A percentile compares a stretch with the other conserved stretches of the same genome.
Evolutionary conservation across 2,113 vertebrate genomes (phyloP).

Genomic region (Prolemur simus): DNA sequence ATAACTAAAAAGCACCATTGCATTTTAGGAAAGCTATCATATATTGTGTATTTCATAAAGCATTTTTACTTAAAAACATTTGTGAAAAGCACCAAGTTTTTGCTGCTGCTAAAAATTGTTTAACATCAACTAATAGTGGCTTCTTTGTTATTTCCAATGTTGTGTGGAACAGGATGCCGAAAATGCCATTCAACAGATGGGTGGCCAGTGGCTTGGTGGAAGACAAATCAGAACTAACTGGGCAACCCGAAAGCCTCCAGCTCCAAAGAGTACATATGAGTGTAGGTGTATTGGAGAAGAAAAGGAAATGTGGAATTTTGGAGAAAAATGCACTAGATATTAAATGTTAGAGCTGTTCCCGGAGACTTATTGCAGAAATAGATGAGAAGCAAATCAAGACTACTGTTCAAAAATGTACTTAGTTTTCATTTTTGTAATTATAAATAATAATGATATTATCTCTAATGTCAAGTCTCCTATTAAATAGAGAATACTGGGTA

Average conservation of each 20-base stretch:
- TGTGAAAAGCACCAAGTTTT: constrained; percentile 33
- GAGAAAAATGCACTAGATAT: constrained; percentile 76
- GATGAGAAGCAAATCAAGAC: constrained; percentile 80
- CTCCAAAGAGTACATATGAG: constrained; percentile 95
- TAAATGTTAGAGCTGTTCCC: constrained; percentile 76
- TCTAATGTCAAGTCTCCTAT: constrained; percentile 76
- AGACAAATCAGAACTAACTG: constrained; percentile 99
- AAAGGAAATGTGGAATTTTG: constrained; percentile 77
- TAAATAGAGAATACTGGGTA: constrained; percentile 57
- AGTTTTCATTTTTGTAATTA: constrained; percentile 78
- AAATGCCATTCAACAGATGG: constrained; percentile 99
- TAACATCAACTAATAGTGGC: constrained; percentile 53
- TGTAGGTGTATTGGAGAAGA: constrained; percentile 86
- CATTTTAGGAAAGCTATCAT: constrained; percentile 19
- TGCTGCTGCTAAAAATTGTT: constrained; percentile 31
- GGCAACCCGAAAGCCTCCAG: constrained; percentile 98
- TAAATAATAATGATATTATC: constrained; percentile 55
- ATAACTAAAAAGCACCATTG: constrained; percentile 18
- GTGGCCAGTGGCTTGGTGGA: constrained; percentile 98
- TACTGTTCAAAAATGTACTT: constrained; percentile 79
- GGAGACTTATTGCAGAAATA: constrained; percentile 79
- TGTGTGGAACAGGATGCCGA: constrained; percentile 91
- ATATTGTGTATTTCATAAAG: constrained; percentile 18
- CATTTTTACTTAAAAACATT: constrained; percentile 20
- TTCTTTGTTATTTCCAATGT: constrained; percentile 72